Evolutionary conservation across 35 echinoderm and acorn worm genomes (phyloP), one percentile per base, ranked within the genome.

Genomic region (Amphiura filiformis): DNA sequence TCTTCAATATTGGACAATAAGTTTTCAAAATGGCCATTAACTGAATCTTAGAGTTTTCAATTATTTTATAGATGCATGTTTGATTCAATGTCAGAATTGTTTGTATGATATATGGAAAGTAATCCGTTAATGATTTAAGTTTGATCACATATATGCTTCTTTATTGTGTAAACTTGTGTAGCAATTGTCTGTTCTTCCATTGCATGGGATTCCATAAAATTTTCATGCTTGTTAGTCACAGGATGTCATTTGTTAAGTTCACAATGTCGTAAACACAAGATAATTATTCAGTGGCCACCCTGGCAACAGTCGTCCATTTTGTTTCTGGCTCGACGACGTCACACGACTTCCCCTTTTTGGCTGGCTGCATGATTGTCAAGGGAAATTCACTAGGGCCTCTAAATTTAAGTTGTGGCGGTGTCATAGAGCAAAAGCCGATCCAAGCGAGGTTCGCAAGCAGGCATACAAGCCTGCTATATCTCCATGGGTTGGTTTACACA

Each of bases 401-500:
- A 20, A 52, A 11, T 11, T 7, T 7, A 7, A 52, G 44, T 52
- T 23, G 26, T n/a, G 28, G 17, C 3, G 15, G 61, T n/a, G 15
- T 26, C 61, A 70, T n/a, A 30, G 7, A 70, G 61, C 61, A 11
- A 13, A 52, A 30, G 61, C 61, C 61, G 4, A 70, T 5, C 61
- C 28, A 70, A 70, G 61, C 61, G 61, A 70, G 61, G 61, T 23
- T 70, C 17, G 7, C 61, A 11, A 7, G 44, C 44, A 20, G 7
- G 44, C 7, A 52, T 11, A 11, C 7, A 20, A 20, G 1, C 28
- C 26, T 4, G 61, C 61, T 70, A 2, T 26, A 70, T 5, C 61
- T 70, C 61, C 15, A 70, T 70, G 61, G 61, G 61, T 23, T 70
- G 61, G 61, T 70, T 70, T n/a, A 70, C 61, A 30, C 61, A 70